Evolutionary conservation across 2,888 invertebrate genomes (phyloP).

Genomic region (Nebria salina): DNA sequence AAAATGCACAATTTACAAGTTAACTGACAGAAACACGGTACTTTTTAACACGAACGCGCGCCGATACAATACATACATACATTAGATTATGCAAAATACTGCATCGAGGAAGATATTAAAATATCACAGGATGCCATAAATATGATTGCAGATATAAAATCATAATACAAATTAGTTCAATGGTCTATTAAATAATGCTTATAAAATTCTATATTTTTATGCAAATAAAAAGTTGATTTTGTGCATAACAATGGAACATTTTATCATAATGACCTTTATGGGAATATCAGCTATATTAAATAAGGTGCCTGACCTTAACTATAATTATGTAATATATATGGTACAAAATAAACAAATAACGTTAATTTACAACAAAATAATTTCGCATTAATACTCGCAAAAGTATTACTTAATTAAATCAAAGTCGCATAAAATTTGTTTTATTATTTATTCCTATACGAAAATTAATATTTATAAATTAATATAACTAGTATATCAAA

Average conservation of each 20-base stretch:
- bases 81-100: background rate
- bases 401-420: no score
- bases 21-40: background rate
- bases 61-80: background rate
- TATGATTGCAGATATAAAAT: conserved; percentile 17
- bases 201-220: background rate
- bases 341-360: no score
- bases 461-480: no score
- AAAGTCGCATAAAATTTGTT: no score
- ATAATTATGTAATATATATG: no score
- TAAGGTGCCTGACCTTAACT: no score
- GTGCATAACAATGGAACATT: conserved; percentile 20
- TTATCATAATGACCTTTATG: conserved; percentile 27
- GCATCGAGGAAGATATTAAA: background rate
- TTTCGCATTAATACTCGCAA: no score
- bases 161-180: conserved; percentile 17
- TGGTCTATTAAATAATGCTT: background rate
- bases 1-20: conserved; percentile 23
- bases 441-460: no score
- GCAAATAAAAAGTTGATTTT: conserved; percentile 12
- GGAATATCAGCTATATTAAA: background rate
- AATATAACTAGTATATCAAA: no score
- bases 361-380: no score
- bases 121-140: background rate
- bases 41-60: background rate